phyloP scores from a whole-genome alignment of 2,888 invertebrate genomes.

The Digitonthophagus gazella region DNA sequence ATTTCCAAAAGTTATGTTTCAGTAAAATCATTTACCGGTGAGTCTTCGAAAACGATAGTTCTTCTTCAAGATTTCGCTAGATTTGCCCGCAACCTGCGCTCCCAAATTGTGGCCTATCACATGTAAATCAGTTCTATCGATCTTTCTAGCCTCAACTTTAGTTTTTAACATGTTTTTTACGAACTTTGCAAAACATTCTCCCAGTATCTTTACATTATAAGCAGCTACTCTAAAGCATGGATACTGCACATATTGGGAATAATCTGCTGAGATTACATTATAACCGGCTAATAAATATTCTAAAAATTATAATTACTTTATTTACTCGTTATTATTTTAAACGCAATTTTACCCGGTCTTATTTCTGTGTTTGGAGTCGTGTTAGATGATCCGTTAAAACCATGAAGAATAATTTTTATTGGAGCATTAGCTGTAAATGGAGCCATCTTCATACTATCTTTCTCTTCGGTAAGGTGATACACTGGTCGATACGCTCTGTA shows the following conservation, averaged over 20 bases:
- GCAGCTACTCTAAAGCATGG: slow-evolving; percentile 17
- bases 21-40: not conserved
- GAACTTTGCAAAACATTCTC: slow-evolving; percentile 8
- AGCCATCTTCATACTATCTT: not conserved
- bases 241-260: not conserved
- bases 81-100: slow-evolving; percentile 3
- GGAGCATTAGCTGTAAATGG: slow-evolving; percentile 10
- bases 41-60: not conserved
- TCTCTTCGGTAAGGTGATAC: not conserved
- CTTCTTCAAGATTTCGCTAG: not conserved
- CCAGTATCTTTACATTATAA: not conserved
- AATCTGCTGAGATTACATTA: slow-evolving; percentile 17
- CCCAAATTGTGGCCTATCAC: slow-evolving; percentile 2
- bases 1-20: not conserved
- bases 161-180: not conserved
- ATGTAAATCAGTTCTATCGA: not conserved
- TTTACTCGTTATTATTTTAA: not conserved
- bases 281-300: slow-evolving; percentile 11
- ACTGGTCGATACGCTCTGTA: slow-evolving; percentile 4
- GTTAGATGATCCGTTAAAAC: slow-evolving; percentile 2
- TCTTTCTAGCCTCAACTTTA: not conserved
- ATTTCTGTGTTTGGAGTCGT: slow-evolving; percentile 13
- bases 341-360: slow-evolving; percentile 6
- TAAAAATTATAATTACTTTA: not conserved
- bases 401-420: slow-evolving; percentile 17